Conservation (phyloP, 1,140 invertebrate species). For the Cylas formicarius region DNA sequence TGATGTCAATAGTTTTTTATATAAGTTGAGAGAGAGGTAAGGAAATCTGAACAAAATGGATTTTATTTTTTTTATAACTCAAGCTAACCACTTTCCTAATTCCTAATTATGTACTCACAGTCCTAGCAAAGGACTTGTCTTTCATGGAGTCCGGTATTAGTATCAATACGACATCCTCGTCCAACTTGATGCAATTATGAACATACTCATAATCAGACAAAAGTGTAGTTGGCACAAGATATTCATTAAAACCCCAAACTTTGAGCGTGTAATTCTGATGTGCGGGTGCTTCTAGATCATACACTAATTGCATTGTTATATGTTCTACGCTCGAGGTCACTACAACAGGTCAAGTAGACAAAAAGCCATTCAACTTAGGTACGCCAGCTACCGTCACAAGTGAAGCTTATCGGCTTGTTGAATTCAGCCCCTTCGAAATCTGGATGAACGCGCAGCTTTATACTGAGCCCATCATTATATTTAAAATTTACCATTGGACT, state of each 20-base stretch:
- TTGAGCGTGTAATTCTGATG: conserved; percentile 46
- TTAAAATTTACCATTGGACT: conserved; percentile 73
- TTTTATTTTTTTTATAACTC: too few species aligned
- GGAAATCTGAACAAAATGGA: too few species aligned
- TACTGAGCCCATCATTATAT: conserved; percentile 69
- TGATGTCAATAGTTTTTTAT: too few species aligned
- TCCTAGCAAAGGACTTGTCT: conserved; percentile 58
- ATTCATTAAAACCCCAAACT: conserved; percentile 77
- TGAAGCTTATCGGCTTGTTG: conserved; percentile 68
- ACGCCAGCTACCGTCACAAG: conserved; percentile 67
- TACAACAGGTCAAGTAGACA: conserved; percentile 43
- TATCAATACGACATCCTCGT: conserved; percentile 79
- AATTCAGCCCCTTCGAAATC: conserved; percentile 46
- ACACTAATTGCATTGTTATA: conserved; percentile 79
- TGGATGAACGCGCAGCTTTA: conserved; percentile 77
- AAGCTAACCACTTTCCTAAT: too few species aligned
- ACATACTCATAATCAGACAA: conserved; percentile 89
- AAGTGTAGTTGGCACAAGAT: conserved; percentile 58
- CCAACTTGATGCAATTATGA: conserved; percentile 87
- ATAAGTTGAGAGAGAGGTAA: too few species aligned
- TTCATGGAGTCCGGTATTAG: conserved; percentile 60
- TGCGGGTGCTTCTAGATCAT: conserved; percentile 58
- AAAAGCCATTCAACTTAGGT: too few species aligned
- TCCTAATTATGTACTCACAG: too few species aligned
- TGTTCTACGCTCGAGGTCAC: conserved; percentile 81